phyloP scores from a whole-genome alignment of 2,113 vertebrate species.

The Leuciscus idus region DNA sequence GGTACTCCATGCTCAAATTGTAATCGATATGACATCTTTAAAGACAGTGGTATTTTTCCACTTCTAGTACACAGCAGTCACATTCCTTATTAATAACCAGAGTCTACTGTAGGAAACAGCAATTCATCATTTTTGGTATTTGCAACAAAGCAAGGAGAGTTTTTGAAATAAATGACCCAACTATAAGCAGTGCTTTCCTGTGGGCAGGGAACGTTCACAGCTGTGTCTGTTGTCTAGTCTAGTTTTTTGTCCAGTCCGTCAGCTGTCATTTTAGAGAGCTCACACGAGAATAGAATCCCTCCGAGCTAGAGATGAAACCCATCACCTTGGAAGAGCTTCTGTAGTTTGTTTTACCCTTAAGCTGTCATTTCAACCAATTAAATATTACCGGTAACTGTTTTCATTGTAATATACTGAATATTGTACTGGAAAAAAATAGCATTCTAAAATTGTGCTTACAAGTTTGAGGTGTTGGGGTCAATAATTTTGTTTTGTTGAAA shows the following conservation, averaged over 20 bases:
- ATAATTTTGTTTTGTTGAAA: no score
- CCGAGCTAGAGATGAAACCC: conserved; percentile 16
- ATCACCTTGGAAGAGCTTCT: conserved; percentile 28
- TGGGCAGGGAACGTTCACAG: background rate
- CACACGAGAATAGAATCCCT: conserved; percentile 19
- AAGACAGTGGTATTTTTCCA: background rate
- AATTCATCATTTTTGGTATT: background rate
- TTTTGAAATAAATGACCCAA: background rate
- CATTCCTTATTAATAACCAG: background rate
- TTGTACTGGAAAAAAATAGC: background rate
- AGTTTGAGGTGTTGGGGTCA: no score
- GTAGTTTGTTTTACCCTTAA: background rate
- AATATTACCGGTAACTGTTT: background rate
- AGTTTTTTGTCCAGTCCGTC: conserved; percentile 9
- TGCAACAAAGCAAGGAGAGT: background rate
- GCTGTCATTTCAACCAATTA: background rate
- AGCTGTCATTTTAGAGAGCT: conserved; percentile 18
- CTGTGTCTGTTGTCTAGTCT: conserved; percentile 25
- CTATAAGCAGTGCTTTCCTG: background rate
- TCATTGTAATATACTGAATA: background rate
- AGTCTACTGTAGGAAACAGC: background rate
- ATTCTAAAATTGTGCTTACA: no score
- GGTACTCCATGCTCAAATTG: no score
- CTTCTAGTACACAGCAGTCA: background rate
- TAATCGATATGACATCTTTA: no score